A percentile compares a stretch with the other conserved stretches of the same genome.
phyloP scores from a whole-genome alignment of 2,888 invertebrate genomes.

The Fabriciana adippe region DNA sequence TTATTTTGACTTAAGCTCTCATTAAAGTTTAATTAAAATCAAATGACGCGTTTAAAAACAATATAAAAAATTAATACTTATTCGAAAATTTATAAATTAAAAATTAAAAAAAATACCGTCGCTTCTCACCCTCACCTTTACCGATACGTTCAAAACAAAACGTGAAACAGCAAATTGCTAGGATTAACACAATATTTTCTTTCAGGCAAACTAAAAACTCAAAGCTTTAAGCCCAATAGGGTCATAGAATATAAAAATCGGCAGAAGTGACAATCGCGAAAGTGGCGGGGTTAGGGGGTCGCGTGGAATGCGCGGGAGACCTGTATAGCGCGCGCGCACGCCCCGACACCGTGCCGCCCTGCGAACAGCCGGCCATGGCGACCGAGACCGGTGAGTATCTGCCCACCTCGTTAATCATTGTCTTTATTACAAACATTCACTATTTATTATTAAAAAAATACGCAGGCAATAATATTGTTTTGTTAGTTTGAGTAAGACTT shows the following conservation, averaged over 20 bases:
- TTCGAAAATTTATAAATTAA: too few species aligned
- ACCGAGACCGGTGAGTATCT: conserved; percentile 75
- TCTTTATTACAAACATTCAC: conserved; percentile 25
- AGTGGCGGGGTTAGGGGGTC: conserved; percentile 73
- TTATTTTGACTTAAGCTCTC: too few species aligned
- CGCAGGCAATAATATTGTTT: neutral
- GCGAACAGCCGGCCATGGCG: conserved; percentile 79
- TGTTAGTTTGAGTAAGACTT: neutral
- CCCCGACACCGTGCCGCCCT: conserved; percentile 78
- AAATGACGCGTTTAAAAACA: too few species aligned
- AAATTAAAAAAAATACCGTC: conserved; percentile 10
- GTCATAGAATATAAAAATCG: conserved; percentile 35
- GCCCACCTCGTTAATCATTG: conserved; percentile 28
- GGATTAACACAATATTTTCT: conserved; percentile 25
- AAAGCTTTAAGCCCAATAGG: conserved; percentile 37
- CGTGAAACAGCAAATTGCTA: neutral
- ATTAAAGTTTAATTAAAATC: too few species aligned
- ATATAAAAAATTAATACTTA: too few species aligned
- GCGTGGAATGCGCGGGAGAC: conserved; percentile 79
- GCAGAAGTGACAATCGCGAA: conserved; percentile 60
- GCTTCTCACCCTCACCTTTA: conserved; percentile 21
- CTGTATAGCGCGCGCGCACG: conserved; percentile 75
- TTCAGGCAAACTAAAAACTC: conserved; percentile 36
- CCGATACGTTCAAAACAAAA: neutral
- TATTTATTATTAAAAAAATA: conserved; percentile 8